Base-by-base conservation (phyloP, 2,888 invertebrate genomes). In the Tenthredo amoena region DNA sequence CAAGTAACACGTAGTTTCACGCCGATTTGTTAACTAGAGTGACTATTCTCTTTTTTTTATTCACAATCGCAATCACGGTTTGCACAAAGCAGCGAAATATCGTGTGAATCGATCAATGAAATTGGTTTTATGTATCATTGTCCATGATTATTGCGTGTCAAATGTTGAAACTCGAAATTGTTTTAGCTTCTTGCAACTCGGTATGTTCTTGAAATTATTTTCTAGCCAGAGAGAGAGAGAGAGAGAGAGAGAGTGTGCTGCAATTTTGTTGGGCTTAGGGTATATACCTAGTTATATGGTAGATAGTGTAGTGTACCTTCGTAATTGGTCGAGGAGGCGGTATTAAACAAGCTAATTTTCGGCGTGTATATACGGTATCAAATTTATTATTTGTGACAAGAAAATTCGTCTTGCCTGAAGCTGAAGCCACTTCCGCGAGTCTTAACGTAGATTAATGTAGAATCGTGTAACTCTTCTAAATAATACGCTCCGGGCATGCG, bases 391-490 rank as follows among this genome's bases (percentile, higher is more conserved):
- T 68, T 68, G 47, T 26, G 83, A 83, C 83, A 83, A 18, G 83
- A 68, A 83, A 83, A 83, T 71, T 83, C 71, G 83, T 83, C 83
- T 83, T 83, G 31, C 68, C 50, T 31, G 47, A 40, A 43, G 31
- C 43, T n/a, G n/a, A 21, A 40, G 58, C 37, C 79, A 79, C 58
- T 81, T 81, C 81, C 81, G 62, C 68, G 31, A 47, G 83, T 47
- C 47, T 83, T 50, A 83, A 83, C 83, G n/a, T 71, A 71, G 83
- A 83, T 83, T 83, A 83, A 83, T 83, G 83, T 68, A 83, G 83
- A 83, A 71, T 68, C 65, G 71, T 21, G 83, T 31, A 83, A 47
- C 71, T 68, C 83, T 83, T 71, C 83, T 68, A 65, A 83, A 50
- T 83, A 65, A 50, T 26, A 34, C 34, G 18, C 43, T 43, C 62